Percentiles rank a stretch among this genome's conserved stretches.
Evolutionary conservation across 2,888 invertebrate genomes (phyloP).

Genomic region (Hirtodrosophila trivittata): DNA sequence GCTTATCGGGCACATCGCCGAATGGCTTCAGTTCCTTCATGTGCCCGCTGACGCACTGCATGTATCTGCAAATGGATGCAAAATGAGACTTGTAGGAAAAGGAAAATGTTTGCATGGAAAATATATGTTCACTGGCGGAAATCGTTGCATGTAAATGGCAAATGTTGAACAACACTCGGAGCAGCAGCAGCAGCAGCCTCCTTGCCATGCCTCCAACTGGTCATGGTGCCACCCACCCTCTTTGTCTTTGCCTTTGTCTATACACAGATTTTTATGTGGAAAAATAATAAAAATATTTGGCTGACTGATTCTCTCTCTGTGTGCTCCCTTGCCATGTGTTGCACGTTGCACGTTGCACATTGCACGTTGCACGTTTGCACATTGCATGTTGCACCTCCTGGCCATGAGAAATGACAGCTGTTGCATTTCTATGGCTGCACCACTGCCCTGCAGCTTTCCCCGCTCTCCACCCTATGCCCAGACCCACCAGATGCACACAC

Average conservation of each 20-base stretch:
- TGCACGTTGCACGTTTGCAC: conserved; percentile 20
- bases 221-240: not conserved
- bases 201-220: not conserved
- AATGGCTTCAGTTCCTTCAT: conserved; percentile 98
- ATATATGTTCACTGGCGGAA: conserved; percentile 45
- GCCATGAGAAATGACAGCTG: conserved; percentile 52
- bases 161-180: conserved; percentile 38
- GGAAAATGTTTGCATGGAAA: conserved; percentile 37
- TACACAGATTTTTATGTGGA: conserved; percentile 47
- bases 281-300: conserved; percentile 66
- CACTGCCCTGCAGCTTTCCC: too few relatives aligned
- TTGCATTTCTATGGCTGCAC: conserved; percentile 77
- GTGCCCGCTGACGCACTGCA: conserved; percentile 94
- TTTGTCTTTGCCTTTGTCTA: conserved; percentile 11
- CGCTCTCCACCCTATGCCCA: too few relatives aligned
- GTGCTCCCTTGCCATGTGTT: conserved; percentile 45
- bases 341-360: conserved; percentile 27
- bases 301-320: conserved; percentile 20
- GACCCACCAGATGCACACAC: not conserved
- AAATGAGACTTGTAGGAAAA: conserved; percentile 11
- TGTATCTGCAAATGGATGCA: conserved; percentile 85
- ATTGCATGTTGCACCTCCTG: conserved; percentile 35
- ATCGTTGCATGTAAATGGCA: conserved; percentile 61
- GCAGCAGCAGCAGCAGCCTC: conserved; percentile 2
- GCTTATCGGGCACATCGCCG: conserved; percentile 96